These are phyloP conservation scores for Alosa alosa DNA, from an alignment of 2,113 vertebrate species.

Conservation along the genomic window DNA sequence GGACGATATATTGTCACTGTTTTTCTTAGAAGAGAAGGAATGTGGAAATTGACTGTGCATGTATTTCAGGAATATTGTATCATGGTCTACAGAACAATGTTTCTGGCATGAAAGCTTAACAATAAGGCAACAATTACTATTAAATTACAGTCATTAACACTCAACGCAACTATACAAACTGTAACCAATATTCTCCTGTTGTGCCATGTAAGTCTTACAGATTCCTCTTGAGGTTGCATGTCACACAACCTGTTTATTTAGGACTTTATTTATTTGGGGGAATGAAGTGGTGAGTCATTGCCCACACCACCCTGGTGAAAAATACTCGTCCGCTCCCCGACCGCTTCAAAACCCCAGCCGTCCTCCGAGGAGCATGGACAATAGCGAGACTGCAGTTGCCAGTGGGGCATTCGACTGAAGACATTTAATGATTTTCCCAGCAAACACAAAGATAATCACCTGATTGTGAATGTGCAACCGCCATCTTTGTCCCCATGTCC, in stretches of 20 bases:
- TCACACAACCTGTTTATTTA: neutral
- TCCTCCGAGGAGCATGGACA: neutral
- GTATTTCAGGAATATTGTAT: too few species aligned
- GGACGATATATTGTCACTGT: too few species aligned
- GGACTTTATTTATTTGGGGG: neutral
- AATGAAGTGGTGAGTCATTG: neutral
- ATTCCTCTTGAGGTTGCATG: neutral
- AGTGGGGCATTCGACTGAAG: neutral
- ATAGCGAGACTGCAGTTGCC: neutral
- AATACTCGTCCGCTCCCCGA: neutral
- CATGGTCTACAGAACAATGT: neutral
- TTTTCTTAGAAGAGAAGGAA: neutral
- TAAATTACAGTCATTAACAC: neutral
- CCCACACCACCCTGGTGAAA: neutral
- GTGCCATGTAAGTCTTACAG: neutral
- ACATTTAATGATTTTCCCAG: neutral
- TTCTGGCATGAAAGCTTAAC: neutral
- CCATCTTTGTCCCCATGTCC: neutral
- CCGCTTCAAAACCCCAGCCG: neutral
- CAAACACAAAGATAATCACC: neutral
- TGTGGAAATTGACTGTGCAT: neutral
- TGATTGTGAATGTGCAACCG: neutral
- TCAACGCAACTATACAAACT: neutral
- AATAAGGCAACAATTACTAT: neutral
- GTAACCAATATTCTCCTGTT: neutral